Percentiles rank a stretch among this genome's conserved stretches.
Conservation (phyloP, 1,140 invertebrate genomes). For the Triops cancriformis region DNA sequence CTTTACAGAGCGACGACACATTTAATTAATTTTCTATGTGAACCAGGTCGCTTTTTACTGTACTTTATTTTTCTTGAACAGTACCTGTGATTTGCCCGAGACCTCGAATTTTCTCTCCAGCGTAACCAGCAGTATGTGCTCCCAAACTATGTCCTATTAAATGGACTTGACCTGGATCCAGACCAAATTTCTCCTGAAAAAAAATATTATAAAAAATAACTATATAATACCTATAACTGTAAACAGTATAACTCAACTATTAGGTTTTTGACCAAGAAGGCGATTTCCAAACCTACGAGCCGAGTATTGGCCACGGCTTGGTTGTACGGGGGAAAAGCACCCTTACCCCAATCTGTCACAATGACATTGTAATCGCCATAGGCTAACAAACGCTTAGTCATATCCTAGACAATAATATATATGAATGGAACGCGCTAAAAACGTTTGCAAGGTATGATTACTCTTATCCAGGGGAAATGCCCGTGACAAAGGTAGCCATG, state of each 20-base stretch:
- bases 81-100: slow-evolving; percentile 42
- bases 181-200: slow-evolving; percentile 28
- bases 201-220: neutral
- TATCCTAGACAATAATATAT: too few relatives aligned
- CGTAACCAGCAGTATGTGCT: slow-evolving; percentile 42
- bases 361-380: slow-evolving; percentile 30
- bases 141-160: slow-evolving; percentile 44
- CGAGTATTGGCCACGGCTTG: slow-evolving; percentile 48
- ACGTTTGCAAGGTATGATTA: too few relatives aligned
- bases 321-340: slow-evolving; percentile 44
- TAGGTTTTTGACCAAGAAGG: slow-evolving; percentile 39
- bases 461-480: too few relatives aligned
- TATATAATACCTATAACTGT: neutral
- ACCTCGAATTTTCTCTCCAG: slow-evolving; percentile 34
- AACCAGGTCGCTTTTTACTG: too few relatives aligned
- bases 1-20: slow-evolving; percentile 39
- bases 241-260: slow-evolving; percentile 19
- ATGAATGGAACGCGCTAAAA: too few relatives aligned
- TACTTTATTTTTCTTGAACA: neutral
- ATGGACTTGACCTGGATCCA: slow-evolving; percentile 34
- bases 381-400: neutral
- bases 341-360: slow-evolving; percentile 34
- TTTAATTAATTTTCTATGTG: too few relatives aligned
- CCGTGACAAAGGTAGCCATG: too few relatives aligned
- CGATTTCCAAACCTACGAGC: slow-evolving; percentile 47